Conservation (phyloP, 2,797 vertebrate genomes). For the Muscicapa comitata region DNA sequence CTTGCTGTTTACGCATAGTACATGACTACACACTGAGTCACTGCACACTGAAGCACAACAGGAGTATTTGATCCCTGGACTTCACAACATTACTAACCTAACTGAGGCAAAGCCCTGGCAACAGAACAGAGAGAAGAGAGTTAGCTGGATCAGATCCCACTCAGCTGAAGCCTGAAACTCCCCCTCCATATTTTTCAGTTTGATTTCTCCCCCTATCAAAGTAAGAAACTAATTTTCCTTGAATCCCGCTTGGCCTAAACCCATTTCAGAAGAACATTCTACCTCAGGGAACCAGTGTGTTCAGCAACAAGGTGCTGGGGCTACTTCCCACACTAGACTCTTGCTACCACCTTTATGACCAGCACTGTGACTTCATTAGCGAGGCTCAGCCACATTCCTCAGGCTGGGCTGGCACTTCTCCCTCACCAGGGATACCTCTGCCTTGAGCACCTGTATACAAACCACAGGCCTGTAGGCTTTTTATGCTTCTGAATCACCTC, state of each 20-base stretch:
- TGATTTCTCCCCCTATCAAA: conserved; percentile 22
- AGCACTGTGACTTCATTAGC: background rate
- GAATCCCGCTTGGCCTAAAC: conserved; percentile 6
- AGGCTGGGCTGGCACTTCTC: background rate
- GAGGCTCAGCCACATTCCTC: background rate
- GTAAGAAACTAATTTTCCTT: conserved; percentile 36
- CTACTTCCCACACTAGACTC: background rate
- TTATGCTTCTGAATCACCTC: background rate
- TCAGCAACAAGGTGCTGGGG: background rate
- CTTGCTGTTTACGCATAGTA: conserved; percentile 6
- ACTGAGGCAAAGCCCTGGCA: conserved; percentile 27
- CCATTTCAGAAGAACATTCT: conserved; percentile 57
- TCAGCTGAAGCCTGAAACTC: conserved; percentile 28
- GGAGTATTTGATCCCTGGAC: conserved; percentile 44
- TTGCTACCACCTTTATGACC: background rate
- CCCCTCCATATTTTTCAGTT: conserved; percentile 11
- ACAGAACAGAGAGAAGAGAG: conserved; percentile 8
- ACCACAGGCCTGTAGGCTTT: background rate
- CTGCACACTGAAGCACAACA: background rate
- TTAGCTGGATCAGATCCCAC: conserved; percentile 33
- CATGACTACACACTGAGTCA: conserved; percentile 48
- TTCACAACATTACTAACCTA: conserved; percentile 24
- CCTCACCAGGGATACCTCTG: background rate
- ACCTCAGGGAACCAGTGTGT: background rate
- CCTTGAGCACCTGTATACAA: background rate